A percentile compares a stretch with the other conserved stretches of the same genome.
Evolutionary conservation across 1,140 invertebrate genomes (phyloP).

Genomic region (Drosophila hydei): DNA sequence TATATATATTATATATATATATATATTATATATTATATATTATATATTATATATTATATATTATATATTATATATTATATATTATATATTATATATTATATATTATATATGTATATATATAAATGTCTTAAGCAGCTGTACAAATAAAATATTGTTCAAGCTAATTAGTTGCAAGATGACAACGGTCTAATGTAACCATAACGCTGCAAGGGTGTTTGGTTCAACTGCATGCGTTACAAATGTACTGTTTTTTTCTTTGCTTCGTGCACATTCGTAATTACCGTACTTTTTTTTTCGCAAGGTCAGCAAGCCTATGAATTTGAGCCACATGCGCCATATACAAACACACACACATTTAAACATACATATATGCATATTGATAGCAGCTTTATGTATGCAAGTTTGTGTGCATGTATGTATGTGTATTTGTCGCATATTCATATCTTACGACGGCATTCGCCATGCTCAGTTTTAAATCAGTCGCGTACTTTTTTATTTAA

Average conservation of each 20-base stretch:
- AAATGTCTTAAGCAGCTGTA: no score
- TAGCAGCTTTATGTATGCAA: background rate
- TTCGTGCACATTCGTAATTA: slow-evolving; percentile 6
- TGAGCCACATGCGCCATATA: slow-evolving; percentile 2
- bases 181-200: background rate
- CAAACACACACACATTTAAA: background rate
- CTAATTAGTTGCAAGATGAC: background rate
- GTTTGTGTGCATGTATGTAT: background rate
- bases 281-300: slow-evolving; percentile 28
- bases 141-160: no score
- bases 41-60: no score
- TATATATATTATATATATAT: no score
- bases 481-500: slow-evolving; percentile 21
- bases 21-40: no score
- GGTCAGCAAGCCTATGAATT: slow-evolving; percentile 26
- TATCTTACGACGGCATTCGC: slow-evolving; percentile 21
- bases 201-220: background rate
- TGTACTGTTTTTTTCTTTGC: background rate
- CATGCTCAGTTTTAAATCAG: slow-evolving; percentile 9
- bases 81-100: no score
- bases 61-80: no score
- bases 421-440: slow-evolving; percentile 2
- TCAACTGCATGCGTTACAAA: background rate
- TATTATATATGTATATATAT: no score
- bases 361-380: slow-evolving; percentile 1